phyloP scores from a whole-genome alignment of 2,797 vertebrate genomes.

The Macrochelys suwanniensis region DNA sequence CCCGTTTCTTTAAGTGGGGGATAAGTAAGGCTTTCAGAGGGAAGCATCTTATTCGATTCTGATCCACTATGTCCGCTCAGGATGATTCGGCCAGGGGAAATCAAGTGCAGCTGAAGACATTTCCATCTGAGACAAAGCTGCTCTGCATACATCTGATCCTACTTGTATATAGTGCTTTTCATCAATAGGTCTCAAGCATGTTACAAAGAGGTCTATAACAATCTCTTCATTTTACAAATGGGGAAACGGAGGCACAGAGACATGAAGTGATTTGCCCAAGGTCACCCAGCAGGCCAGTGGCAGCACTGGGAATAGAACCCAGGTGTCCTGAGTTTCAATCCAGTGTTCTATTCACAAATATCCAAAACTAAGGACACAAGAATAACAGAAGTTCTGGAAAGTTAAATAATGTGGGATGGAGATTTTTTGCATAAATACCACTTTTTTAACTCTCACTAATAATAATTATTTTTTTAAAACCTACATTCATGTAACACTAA shows the following conservation, averaged over 20 bases:
- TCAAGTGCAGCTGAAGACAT: background rate
- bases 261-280: background rate
- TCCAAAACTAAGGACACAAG: background rate
- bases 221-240: background rate
- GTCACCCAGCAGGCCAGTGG: background rate
- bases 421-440: background rate
- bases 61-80: background rate
- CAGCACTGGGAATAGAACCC: background rate
- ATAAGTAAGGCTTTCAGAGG: background rate
- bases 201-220: background rate
- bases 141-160: background rate
- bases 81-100: conserved; percentile 2
- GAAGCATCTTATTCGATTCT: conserved; percentile 27
- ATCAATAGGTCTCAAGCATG: background rate
- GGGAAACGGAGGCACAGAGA: background rate
- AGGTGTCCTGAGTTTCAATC: background rate
- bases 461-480: background rate
- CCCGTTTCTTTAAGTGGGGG: conserved; percentile 1
- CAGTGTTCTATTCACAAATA: background rate
- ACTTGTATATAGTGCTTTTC: background rate
- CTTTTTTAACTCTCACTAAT: background rate
- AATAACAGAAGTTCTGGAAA: background rate
- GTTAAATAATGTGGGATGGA: background rate
- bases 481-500: background rate
- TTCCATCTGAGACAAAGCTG: background rate